Evolutionary conservation across 35 echinoderm and acorn worm genomes (phyloP), one percentile per base, ranked within the genome.

Genomic region (Acanthaster planci): DNA sequence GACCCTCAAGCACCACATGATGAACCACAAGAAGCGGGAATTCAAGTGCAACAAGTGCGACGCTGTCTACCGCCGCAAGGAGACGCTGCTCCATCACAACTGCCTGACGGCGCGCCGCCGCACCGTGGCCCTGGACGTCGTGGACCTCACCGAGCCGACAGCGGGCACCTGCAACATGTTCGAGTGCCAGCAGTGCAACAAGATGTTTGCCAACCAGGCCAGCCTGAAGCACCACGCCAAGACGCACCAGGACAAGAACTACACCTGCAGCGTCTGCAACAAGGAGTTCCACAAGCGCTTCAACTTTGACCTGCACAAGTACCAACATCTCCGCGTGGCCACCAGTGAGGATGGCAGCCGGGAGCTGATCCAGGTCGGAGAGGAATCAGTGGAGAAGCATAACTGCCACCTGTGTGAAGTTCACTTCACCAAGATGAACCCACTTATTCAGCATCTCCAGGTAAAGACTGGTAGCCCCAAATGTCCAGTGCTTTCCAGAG

Each of bases 281-380:
- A 72, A 72, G 34, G 64, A 72, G 64, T 72, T 72, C 64, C 64
- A 72, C 23, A 72, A 72, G 23, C 18, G 64, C 19, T 72, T 72
- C 64, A 72, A 34, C 30, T 72, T 72, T 72, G 64, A 72, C 34
- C 22, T 19, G 14, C 64, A 72, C 34, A 72, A 72, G 64, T 72
- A 31, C 34, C 64, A 72, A 26, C 64, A 72, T 72, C 64, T 72
- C 2, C 29, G 64, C 23, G 64, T 72, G 18, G 64, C 64, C 30
- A 72, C 64, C 14, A 35, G 30, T 21, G 15, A 10, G 9, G 64
- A 72, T 10, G 64, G 64, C 14, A 16, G 26, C 12, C 22, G 34
- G 64, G 64, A 72, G 23, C 30, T 72, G 64, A 72, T 72, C 30
- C 64, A 72, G 34, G 26, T 72, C 14, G 23, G 14, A 0, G 64